Conservation (phyloP, 1,140 invertebrate genomes). For the Laupala kohalensis region DNA sequence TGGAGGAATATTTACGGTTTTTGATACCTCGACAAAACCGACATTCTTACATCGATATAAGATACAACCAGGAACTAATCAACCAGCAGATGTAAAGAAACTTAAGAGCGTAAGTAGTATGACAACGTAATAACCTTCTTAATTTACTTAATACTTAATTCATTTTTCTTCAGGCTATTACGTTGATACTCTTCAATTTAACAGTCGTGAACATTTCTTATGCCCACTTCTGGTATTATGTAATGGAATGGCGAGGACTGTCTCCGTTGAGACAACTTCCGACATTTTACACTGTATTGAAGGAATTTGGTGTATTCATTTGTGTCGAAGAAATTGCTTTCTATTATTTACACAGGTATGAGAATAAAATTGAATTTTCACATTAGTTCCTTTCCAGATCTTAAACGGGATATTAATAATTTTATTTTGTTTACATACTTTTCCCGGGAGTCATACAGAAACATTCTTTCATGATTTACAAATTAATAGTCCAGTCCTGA, state of each 20-base stretch:
- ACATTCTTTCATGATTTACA: too few relatives aligned
- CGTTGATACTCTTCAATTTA: constrained; percentile 66
- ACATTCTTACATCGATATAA: constrained; percentile 56
- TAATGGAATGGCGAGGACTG: constrained; percentile 55
- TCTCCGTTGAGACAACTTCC: constrained; percentile 54
- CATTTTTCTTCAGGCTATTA: constrained; percentile 40
- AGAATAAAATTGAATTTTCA: too few relatives aligned
- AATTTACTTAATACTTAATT: not conserved
- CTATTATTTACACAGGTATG: constrained; percentile 73
- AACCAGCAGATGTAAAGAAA: constrained; percentile 49
- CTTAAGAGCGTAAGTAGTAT: constrained; percentile 38
- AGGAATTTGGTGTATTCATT: constrained; percentile 63
- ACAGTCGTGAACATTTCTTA: constrained; percentile 54
- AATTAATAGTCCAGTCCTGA: too few relatives aligned
- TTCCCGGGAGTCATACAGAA: too few relatives aligned
- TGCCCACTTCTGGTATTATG: constrained; percentile 40
- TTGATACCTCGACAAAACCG: too few relatives aligned
- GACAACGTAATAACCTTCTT: not conserved
- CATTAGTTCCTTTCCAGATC: too few relatives aligned
- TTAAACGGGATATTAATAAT: too few relatives aligned
- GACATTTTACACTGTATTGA: constrained; percentile 68
- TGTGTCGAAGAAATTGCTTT: constrained; percentile 72
- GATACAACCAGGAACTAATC: constrained; percentile 68
- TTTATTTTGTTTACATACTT: too few relatives aligned
- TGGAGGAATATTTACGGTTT: too few relatives aligned